Percentiles rank a stretch among this genome's conserved stretches.
Evolutionary conservation across 2,797 vertebrate genomes (phyloP).

Genomic region (Macropodus opercularis): DNA sequence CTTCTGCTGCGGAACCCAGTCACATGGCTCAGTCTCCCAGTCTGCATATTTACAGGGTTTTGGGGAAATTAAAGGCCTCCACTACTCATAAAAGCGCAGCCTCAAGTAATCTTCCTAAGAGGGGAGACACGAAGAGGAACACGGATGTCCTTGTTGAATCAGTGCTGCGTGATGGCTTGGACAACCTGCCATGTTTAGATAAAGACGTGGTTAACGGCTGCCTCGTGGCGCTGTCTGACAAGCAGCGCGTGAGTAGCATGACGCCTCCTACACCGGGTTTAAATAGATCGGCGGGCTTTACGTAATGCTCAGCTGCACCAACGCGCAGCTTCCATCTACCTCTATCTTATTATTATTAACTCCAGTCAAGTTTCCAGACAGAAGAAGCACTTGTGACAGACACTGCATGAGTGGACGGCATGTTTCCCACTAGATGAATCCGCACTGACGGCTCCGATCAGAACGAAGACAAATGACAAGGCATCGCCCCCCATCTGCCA

Average conservation of each 20-base stretch:
- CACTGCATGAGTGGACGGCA: constrained; percentile 7
- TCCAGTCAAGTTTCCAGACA: background rate
- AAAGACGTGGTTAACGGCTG: constrained; percentile 55
- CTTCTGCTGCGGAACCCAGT: constrained; percentile 62
- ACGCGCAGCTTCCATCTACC: background rate
- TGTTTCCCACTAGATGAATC: constrained; percentile 41
- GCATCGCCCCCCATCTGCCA: constrained; percentile 39
- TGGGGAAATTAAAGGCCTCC: constrained; percentile 66
- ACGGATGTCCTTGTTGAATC: constrained; percentile 60
- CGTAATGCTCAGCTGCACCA: constrained; percentile 13
- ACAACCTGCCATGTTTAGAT: constrained; percentile 48
- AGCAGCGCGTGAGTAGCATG: constrained; percentile 31
- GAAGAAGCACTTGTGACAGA: constrained; percentile 15
- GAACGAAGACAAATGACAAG: constrained; percentile 50
- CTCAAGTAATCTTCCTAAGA: constrained; percentile 69
- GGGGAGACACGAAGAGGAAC: constrained; percentile 56
- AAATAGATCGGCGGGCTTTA: constrained; percentile 40
- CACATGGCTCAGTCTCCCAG: constrained; percentile 65
- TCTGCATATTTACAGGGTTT: constrained; percentile 74
- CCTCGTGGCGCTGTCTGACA: constrained; percentile 40
- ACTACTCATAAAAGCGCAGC: constrained; percentile 64
- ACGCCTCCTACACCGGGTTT: constrained; percentile 39
- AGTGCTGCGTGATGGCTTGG: constrained; percentile 37
- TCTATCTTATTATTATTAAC: background rate
- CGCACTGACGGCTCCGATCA: constrained; percentile 60